Conservation (phyloP, 2,797 vertebrate species). For the Trichosurus vulpecula region DNA sequence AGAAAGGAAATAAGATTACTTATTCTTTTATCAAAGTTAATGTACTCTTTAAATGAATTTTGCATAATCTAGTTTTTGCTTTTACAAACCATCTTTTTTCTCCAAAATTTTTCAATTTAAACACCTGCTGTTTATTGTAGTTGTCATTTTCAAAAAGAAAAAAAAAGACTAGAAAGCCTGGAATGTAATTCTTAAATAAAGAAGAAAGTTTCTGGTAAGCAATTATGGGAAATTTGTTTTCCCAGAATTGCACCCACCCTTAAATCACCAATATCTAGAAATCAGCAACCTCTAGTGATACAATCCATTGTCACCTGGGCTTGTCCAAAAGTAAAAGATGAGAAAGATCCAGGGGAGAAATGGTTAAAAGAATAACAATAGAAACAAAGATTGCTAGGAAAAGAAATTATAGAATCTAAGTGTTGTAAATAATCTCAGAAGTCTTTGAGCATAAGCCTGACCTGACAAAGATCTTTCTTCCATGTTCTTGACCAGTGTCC, state of each 20-base stretch:
- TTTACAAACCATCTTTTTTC: background rate
- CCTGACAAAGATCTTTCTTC: too few relatives aligned
- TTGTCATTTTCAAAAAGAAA: background rate
- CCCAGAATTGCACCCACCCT: background rate
- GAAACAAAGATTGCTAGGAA: too few relatives aligned
- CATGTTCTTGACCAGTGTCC: too few relatives aligned
- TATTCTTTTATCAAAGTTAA: background rate
- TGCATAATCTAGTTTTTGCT: background rate
- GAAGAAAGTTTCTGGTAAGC: background rate
- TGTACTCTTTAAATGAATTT: background rate
- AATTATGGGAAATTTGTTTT: background rate
- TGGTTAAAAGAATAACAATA: too few relatives aligned
- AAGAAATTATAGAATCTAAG: too few relatives aligned
- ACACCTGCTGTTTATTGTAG: background rate
- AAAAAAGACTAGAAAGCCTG: background rate
- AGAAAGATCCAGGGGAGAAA: background rate
- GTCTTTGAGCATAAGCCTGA: too few relatives aligned
- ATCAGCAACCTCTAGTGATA: background rate
- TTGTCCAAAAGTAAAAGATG: background rate
- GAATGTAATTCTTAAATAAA: background rate
- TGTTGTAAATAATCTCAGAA: too few relatives aligned
- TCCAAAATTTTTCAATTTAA: background rate
- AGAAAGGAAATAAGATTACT: background rate
- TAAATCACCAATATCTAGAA: background rate
- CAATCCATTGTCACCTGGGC: background rate